A percentile compares a stretch with the other conserved stretches of the same genome.
Conservation (phyloP, 2,113 vertebrate species). For the Brachyistius frenatus region DNA sequence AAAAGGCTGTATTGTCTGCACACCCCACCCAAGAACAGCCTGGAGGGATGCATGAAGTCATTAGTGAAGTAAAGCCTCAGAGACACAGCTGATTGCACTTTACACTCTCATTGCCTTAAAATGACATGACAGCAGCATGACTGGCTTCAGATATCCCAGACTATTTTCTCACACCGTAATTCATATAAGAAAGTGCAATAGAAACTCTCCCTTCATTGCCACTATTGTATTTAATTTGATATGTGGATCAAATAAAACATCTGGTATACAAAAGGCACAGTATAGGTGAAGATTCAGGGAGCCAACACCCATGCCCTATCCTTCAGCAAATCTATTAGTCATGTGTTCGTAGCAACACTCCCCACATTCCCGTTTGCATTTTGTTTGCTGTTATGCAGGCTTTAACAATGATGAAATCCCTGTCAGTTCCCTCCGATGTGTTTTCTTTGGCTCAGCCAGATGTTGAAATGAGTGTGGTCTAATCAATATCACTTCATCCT, state of each 20-base stretch:
- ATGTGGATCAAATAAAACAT: not conserved
- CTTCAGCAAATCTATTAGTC: not conserved
- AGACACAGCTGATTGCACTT: slow-evolving; percentile 33
- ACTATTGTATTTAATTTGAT: not conserved
- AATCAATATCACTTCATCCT: not conserved
- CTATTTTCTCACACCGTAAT: not conserved
- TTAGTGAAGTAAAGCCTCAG: not conserved
- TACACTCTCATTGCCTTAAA: not conserved
- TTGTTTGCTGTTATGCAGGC: not conserved
- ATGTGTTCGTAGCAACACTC: slow-evolving; percentile 44
- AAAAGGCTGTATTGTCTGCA: slow-evolving; percentile 33
- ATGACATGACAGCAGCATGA: not conserved
- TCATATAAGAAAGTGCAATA: not conserved
- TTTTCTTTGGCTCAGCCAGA: slow-evolving; percentile 4
- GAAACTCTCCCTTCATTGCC: not conserved
- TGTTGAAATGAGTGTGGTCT: not conserved
- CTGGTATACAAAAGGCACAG: not conserved
- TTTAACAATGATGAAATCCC: not conserved
- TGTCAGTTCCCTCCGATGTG: not conserved
- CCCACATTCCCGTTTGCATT: slow-evolving; percentile 33
- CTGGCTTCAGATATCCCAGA: not conserved
- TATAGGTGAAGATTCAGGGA: slow-evolving; percentile 12
- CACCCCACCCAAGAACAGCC: slow-evolving; percentile 41
- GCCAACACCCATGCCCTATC: slow-evolving; percentile 25
- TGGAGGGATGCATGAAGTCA: not conserved